Base-by-base conservation (phyloP, 92 coral and sea anemone species). In the Palythoa grandis region DNA sequence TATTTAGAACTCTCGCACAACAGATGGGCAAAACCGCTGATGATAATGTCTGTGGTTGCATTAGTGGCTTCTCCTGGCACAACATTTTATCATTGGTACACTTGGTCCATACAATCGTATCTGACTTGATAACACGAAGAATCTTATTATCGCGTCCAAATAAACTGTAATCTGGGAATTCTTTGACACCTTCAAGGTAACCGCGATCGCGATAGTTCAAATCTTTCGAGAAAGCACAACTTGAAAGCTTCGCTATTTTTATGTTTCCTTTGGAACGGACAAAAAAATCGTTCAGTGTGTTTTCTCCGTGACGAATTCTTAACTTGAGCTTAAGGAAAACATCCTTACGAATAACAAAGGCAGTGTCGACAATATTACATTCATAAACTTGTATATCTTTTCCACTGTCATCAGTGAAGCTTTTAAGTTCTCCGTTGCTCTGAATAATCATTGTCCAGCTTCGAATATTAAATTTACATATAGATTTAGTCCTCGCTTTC, bases 21-120 rank as follows among this genome's bases (percentile, higher is more conserved):
- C 85, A 80, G 85, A 80, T 80, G 20, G 85, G 85, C 23, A 80
- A 80, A 65, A 80, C 85, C 85, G 85, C 85, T 80, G 85, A 80
- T 70, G 53, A 54, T 67, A 80, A 22, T 50, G 85, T 66, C 57
- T 80, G 85, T 15, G 74, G 63, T 47, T 37, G 85, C 74, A 80
- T 68, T 65, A 80, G 40, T 80, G 85, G 85, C 39, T 80, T 80
- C 61, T 80, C 85, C 4, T 61, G 85, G 24, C 85, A 80, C 24
- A 80, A 17, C 13, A 13, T 80, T 29, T 67, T 66, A 52, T 80
- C 85, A 2, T 7, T 65, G 5, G 74, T 37, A 20, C 85, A 80
- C 61, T 80, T 80, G n/a, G 74, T 66, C 85, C 85, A 80, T 40
- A 66, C 43, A 70, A 80, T 80, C 61, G 47, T 80, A 80, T 80